phyloP scores from a whole-genome alignment of 2,113 vertebrate genomes.

The Grammomys surdaster region DNA sequence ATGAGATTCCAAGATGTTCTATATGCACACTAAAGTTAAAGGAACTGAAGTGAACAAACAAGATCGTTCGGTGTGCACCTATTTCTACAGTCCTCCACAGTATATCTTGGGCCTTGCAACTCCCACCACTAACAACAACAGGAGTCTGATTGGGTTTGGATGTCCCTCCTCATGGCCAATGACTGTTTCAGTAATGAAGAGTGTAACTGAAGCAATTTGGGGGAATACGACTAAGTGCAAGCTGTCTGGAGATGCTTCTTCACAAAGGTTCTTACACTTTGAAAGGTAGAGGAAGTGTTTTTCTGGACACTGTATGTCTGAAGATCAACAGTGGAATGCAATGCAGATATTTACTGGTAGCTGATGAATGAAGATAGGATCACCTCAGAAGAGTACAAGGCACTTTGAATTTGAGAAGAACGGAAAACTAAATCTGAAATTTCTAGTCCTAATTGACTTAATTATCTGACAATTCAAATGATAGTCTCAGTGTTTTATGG shows the following conservation, averaged over 20 bases:
- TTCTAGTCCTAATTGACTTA: slow-evolving; percentile 4
- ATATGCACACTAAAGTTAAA: neutral
- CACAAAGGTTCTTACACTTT: neutral
- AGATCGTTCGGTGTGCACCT: neutral
- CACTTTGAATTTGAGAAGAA: slow-evolving; percentile 23
- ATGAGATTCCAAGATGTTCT: neutral
- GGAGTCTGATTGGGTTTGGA: neutral
- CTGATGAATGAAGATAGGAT: neutral
- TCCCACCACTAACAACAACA: neutral
- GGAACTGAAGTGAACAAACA: neutral
- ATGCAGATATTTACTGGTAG: neutral
- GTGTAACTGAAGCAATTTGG: neutral
- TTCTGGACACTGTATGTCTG: neutral
- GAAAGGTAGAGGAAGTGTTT: neutral
- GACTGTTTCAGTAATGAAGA: neutral
- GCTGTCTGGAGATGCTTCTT: neutral
- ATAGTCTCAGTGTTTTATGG: neutral
- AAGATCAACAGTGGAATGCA: neutral
- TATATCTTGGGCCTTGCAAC: neutral
- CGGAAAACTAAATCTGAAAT: neutral
- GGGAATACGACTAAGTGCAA: neutral
- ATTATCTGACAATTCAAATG: slow-evolving; percentile 24
- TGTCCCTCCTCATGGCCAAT: neutral
- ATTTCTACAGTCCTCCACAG: neutral
- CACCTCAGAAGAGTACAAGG: neutral